Base-by-base conservation (phyloP, 2,797 vertebrate species). In the Myotis pilosus region DNA sequence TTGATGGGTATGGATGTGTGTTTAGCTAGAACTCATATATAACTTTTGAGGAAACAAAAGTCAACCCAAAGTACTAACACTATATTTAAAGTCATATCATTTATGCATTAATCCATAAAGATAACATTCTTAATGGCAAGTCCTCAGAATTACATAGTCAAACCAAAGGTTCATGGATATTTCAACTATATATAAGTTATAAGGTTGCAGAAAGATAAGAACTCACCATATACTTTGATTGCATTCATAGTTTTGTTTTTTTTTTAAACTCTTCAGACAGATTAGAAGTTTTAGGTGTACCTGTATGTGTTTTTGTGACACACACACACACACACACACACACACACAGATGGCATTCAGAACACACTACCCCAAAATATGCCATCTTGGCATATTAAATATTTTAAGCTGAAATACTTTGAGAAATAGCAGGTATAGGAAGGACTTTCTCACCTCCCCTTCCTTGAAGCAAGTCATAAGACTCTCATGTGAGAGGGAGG, bases 51-150 rank as follows among this genome's bases (percentile, higher is more conserved):
- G 55, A 44, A 92, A 94, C 19, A 28, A 74, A 57, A 78, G 11
- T 93, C 81, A 97, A 86, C 16, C 75, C 76, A 53, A 80, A 93
- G 68, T 94, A 1, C 1, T 36, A 94, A 84, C 0, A 0, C 1
- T 3, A 68, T 64, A 95, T 84, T 96, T 95, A 92, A 85, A 97
- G 80, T 57, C 30, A 28, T 55, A 82, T 97, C 97, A 96, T 97
- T 96, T 96, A 96, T 87, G 28, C 20, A 94, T 71, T 86, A 85
- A 94, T 75, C 91, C 15, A 30, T 85, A 89, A 93, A 96, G 76
- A 97, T 96, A 87, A 92, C n/a, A 94, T 96, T 97, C 47, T 96
- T 97, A 96, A 81, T 85, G 64, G 20, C 51, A 96, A 76, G 76
- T 94, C 47, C 55, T 76, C 12, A 74, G 94, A 75, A 72, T 88